Base-by-base conservation (phyloP, 35 echinoderm and acorn worm species). In the Acanthaster planci region DNA sequence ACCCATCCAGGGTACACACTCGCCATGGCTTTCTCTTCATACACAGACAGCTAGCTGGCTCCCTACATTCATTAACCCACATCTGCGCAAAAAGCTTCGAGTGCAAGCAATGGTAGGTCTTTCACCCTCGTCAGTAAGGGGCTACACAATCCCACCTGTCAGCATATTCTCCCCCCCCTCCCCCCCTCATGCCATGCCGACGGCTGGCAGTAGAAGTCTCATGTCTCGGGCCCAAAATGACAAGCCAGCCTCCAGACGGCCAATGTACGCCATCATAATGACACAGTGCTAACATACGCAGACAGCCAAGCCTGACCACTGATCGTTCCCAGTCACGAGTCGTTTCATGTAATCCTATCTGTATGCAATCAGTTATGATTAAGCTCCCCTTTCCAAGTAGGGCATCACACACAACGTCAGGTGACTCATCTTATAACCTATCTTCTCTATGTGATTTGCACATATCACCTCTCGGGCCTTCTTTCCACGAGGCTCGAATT, bases 1-100 rank as follows among this genome's bases (percentile, higher is more conserved):
- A 12, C 42, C 12, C 42, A 47, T 47, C 42, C 42, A 47, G 42
- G 42, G 42, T 47, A 47, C 42, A 47, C 12, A 6, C 42, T 6
- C 42, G 12, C 12, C 4, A 47, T 4, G 12, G 42, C 12, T 4
- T 12, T 47, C 12, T 12, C 42, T 6, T 6, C 42, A 47, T 47
- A 12, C 12, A 12, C 12, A 47, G 12, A 47, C 12, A 47, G 42
- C 42, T 47, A 47, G 42, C 4, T 12, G 42, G 12, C 42, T 47
- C 42, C 64, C 34, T 72, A 72, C 64, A 72, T 72, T 72, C 64
- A 72, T 72, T 72, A 72, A 72, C 64, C 64, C 64, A 72, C 30
- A 72, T 72, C 64, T 72, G 3, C 64, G 34, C 64, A 31, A 9
- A 72, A 26, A 72, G 42, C 42, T 12, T 4, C 12, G 42, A 47